Evolutionary conservation across 1,140 invertebrate genomes (phyloP), one percentile per base, ranked within the genome.

Genomic region (Hesperophylax magnus): DNA sequence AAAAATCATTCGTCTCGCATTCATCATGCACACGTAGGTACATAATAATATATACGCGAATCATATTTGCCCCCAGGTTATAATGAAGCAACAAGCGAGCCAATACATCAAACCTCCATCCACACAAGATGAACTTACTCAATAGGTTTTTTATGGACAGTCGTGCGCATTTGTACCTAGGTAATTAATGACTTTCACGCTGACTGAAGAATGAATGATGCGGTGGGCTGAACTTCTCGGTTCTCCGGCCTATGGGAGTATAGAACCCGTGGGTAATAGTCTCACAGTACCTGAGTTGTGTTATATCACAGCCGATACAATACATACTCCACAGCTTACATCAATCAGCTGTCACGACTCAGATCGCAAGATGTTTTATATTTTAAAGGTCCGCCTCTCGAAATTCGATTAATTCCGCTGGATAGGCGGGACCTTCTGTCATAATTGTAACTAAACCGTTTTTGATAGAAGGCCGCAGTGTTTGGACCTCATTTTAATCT

Each of bases 341-440:
- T 74, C 71, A 74, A 74, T 74, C 71, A 74, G 22, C 71, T 74
- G 71, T 74, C 71, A 74, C 11, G 71, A 53, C 27, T 31, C 24
- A 22, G 18, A 65, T 69, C 65, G 17, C 17, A 34, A 39, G 27
- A 18, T 17, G 20, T n/a, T 22, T 65, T 65, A 22, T 18, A 58
- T 18, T 20, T 20, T 20, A 22, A 34, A n/a, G 65, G 17, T 15
- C 34, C 65, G 65, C 65, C 65, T 69, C 65, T 69, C 65, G 34
- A 7, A n/a, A 14, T 34, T 39, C 65, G 27, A 69, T 69, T 69
- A 69, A 69, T 69, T 69, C 65, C 7, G 5, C 14, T 22, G 20
- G 31, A 47, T 39, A 47, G 65, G 65, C 27, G 65, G 65, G 34
- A n/a, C 34, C 27, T 14, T 3, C 22, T 34, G 27, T 47, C 27